Conservation (phyloP, 2,113 vertebrate species). For the Meriones unguiculatus region DNA sequence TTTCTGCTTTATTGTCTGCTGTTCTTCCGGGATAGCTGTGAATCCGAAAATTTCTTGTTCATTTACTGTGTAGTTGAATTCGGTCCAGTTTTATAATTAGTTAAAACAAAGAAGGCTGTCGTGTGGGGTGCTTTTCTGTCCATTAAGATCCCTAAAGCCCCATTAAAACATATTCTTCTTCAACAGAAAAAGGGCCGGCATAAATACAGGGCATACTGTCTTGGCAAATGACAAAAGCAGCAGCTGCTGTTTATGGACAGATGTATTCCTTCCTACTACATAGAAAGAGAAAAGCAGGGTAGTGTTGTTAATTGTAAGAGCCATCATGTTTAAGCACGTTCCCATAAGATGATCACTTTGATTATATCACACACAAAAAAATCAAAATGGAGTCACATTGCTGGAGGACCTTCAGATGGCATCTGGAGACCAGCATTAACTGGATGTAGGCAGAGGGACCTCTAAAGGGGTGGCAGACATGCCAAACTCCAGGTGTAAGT, state of each 20-base stretch:
- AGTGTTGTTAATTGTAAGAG: neutral
- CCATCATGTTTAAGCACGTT: neutral
- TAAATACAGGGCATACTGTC: neutral
- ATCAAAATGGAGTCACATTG: neutral
- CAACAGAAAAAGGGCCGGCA: neutral
- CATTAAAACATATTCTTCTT: neutral
- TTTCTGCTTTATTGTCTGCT: neutral
- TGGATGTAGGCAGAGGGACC: neutral
- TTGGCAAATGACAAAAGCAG: neutral
- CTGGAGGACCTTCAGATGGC: neutral
- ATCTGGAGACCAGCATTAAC: neutral
- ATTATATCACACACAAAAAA: neutral
- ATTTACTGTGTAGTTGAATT: neutral
- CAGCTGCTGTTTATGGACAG: neutral
- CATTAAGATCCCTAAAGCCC: neutral
- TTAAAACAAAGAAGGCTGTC: neutral
- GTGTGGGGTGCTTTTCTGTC: neutral
- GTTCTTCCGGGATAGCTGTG: neutral
- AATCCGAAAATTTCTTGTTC: neutral
- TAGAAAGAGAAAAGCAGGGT: neutral
- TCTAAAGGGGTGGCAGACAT: neutral
- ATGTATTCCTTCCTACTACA: neutral
- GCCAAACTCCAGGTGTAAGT: neutral
- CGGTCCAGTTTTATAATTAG: neutral
- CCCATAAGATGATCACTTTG: neutral